phyloP scores from a whole-genome alignment of 2,888 invertebrate species.

The Drosophila diplacantha region DNA sequence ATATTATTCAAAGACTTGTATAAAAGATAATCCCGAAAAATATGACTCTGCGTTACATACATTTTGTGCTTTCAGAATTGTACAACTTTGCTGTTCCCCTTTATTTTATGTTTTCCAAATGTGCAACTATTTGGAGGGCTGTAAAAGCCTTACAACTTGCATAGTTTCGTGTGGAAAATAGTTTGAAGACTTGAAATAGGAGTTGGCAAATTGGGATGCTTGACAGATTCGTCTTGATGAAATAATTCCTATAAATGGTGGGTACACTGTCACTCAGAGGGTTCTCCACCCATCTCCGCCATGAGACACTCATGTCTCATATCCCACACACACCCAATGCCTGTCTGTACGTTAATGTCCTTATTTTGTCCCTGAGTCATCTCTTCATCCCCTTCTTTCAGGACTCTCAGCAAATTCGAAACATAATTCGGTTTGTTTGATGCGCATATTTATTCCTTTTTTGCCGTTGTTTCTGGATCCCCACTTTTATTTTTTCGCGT shows the following conservation, averaged over 20 bases:
- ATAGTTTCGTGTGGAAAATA: not conserved
- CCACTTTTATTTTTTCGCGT: slow-evolving; percentile 44
- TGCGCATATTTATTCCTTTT: slow-evolving; percentile 53
- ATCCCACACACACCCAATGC: slow-evolving; percentile 9
- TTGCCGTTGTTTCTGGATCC: slow-evolving; percentile 17
- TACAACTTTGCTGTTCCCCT: not conserved
- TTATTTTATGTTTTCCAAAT: not conserved
- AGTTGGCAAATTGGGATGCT: not conserved
- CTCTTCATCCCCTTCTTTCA: not conserved
- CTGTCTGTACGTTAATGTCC: slow-evolving; percentile 37
- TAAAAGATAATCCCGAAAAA: too few species aligned
- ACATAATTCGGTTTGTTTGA: slow-evolving; percentile 14
- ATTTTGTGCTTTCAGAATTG: not conserved
- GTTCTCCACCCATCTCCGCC: not conserved
- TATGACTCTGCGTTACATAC: too few species aligned
- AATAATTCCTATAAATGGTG: slow-evolving; percentile 1
- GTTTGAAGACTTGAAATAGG: not conserved
- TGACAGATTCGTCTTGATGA: not conserved
- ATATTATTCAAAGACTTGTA: not conserved
- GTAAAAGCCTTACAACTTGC: not conserved
- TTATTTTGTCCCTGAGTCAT: slow-evolving; percentile 20
- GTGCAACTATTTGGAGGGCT: not conserved
- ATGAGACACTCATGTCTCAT: not conserved
- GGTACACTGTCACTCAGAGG: not conserved
- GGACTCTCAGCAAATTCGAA: slow-evolving; percentile 11